A percentile compares a stretch with the other conserved stretches of the same genome.
phyloP scores from a whole-genome alignment of 2,113 vertebrate species.

The Oenanthe melanoleuca region DNA sequence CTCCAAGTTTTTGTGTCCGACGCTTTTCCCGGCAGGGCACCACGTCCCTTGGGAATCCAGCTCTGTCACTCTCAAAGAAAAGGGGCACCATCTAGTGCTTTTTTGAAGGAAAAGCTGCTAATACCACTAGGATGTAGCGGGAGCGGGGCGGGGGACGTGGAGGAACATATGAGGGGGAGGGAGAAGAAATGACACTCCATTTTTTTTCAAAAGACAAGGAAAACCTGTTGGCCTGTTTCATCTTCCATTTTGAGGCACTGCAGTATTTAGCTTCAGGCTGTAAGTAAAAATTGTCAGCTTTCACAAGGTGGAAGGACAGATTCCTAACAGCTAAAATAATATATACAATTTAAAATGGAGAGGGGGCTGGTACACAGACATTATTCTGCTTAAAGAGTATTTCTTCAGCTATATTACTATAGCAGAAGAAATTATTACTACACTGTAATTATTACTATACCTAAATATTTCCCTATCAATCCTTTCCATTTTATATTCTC shows the following conservation, averaged over 20 bases:
- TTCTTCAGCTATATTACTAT: constrained; percentile 2
- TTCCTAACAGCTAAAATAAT: constrained; percentile 29
- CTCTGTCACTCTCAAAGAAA: constrained; percentile 78
- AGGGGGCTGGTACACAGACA: not conserved
- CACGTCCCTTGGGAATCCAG: constrained; percentile 59
- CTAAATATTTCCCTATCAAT: not conserved
- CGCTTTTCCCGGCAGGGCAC: constrained; percentile 61
- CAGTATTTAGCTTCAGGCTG: constrained; percentile 40
- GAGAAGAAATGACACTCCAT: constrained; percentile 40
- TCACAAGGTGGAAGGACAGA: constrained; percentile 21
- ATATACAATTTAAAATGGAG: constrained; percentile 34
- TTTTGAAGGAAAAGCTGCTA: constrained; percentile 81
- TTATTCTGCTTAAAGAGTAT: not conserved
- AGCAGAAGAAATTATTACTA: not conserved
- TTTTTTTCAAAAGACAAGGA: constrained; percentile 57
- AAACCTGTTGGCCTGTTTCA: constrained; percentile 64
- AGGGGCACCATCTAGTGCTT: constrained; percentile 96
- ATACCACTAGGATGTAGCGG: not conserved
- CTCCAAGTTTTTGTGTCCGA: constrained; percentile 21
- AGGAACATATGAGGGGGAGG: not conserved
- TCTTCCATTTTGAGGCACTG: constrained; percentile 53
- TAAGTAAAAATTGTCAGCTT: constrained; percentile 31
- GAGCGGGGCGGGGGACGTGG: not conserved
- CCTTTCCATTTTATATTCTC: not conserved
- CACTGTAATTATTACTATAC: not conserved